Evolutionary conservation across 2,888 invertebrate species (phyloP), one percentile per base, ranked within the genome.

Genomic region (Microplitis deprimator): DNA sequence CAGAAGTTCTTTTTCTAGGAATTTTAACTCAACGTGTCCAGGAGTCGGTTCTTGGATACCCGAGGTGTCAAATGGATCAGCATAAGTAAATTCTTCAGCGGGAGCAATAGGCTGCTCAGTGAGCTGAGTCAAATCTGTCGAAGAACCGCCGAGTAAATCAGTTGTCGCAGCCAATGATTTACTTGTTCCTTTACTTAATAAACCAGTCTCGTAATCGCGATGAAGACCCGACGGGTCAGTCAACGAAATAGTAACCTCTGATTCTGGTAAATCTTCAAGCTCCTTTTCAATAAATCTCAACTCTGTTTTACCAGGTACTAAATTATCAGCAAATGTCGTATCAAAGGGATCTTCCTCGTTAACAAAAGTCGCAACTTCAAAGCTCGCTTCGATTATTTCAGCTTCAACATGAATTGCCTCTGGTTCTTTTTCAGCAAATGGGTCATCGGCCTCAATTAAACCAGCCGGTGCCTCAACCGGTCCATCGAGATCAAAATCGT

Each of bases 61-160:
- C 0, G 96, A 96, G 0, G 97, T 97, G 86, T 97, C 97, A 84
- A 97, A 97, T 0, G 97, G 97, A 90, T 97, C 97, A 74, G 94
- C 93, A 84, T 93, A 92, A 73, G 93, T 94, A 77, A 92, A 89
- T 79, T 92, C 92, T 8, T 92, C 91, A 67, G 91, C 90, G 0
- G 95, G 95, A 79, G 92, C 91, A 73, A 95, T 92, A 0, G 95
- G 95, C 39, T 92, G 92, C 83, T 94, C 94, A 0, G 92, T 92
- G 75, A 95, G 90, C 84, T 93, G 92, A 16, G 93, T 93, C 71
- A 96, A 91, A 89, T 96, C 96, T 67, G 95, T 95, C 65, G 93
- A 93, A 83, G 96, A 96, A 10, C 95, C 95, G 62, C 94, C 95
- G 68, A 96, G 90, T 39, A 96, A 91, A 88, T 96, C 96, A 71